Evolutionary conservation across 2,797 vertebrate genomes (phyloP), one percentile per base, ranked within the genome.

Genomic region (Schizopygopsis malacanthus): DNA sequence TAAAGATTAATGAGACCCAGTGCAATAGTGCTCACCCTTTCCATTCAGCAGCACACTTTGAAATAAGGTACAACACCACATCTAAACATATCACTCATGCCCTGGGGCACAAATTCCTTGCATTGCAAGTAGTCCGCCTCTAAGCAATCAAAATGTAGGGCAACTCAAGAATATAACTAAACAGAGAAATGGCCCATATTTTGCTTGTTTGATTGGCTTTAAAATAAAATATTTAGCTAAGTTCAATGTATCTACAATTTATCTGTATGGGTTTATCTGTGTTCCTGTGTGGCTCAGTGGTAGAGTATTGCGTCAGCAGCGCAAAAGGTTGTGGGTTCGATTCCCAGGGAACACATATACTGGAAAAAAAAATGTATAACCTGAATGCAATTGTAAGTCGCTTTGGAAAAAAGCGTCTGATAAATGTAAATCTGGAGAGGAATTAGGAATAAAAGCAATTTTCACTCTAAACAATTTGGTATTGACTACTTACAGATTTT

Each of bases 31-130:
- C 76, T 73, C 78, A 61, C 56, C 67, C 81, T 79, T 89, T 76
- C 86, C 83, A 77, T 86, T 83, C 76, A 85, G 75, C 81, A 4
- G 67, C 22, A 71, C 82, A 75, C 50, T 61, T 61, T 54, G 85
- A 85, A 90, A 89, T 90, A 88, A 89, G 90, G 91, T 89, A 92
- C 90, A 80, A 47, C 54, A 80, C 91, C 87, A 71, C 77, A 90
- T 93, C 92, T 93, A 93, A 91, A 94, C 93, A 93, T 92, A 94
- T 92, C 93, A 88, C 89, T 91, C 50, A 59, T 63, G 88, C 93
- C 91, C 89, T 79, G 39, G 86, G 93, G 90, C 91, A 87, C 47
- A 87, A 92, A 95, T 94, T 94, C 91, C 90, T 92, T 92, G 88
- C 90, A 91, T 92, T 92, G 89, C 90, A 87, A 90, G 90, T 89